Evolutionary conservation across 1,140 invertebrate genomes (phyloP).

Genomic region (Hirudo medicinalis): DNA sequence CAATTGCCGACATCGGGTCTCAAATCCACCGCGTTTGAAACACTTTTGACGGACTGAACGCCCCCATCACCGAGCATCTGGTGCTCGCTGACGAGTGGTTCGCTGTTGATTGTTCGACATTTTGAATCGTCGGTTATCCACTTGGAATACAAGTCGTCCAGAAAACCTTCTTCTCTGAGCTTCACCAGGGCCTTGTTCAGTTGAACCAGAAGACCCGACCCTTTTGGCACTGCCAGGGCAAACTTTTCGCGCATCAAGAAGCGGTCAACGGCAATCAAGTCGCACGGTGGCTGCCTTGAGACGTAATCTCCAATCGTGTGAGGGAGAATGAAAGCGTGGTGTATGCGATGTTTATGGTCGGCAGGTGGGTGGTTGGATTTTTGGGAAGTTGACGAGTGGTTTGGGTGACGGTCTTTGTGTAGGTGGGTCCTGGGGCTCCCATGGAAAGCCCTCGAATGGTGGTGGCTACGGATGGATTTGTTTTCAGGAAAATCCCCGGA

Average conservation of each 20-base stretch:
- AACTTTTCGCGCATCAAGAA: constrained; percentile 21
- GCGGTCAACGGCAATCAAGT: constrained; percentile 19
- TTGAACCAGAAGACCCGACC: constrained; percentile 19
- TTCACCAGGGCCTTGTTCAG: constrained; percentile 10
- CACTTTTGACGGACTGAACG: constrained; percentile 35
- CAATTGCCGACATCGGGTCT: constrained; percentile 28
- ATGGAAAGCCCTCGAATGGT: constrained; percentile 1
- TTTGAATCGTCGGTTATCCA: constrained; percentile 12
- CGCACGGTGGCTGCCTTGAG: constrained; percentile 17
- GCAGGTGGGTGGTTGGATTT: constrained; percentile 10
- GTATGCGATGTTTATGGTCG: constrained; percentile 2
- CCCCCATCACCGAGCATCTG: constrained; percentile 34
- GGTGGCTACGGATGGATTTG: constrained; percentile 13
- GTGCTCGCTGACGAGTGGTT: constrained; percentile 35
- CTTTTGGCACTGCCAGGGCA: constrained; percentile 19
- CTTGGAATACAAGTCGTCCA: constrained; percentile 12
- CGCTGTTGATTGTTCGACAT: constrained; percentile 31
- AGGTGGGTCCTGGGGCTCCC: constrained; percentile 19
- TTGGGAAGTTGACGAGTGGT: constrained; percentile 19
- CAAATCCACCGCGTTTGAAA: constrained; percentile 33
- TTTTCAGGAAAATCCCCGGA: constrained; percentile 4
- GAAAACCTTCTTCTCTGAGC: constrained; percentile 12
- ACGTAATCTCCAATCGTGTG: constrained; percentile 23
- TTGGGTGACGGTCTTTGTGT: constrained; percentile 14
- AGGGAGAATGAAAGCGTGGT: constrained; percentile 23